Conservation (phyloP, 2,888 invertebrate genomes). For the Stictocephala bisonia region DNA sequence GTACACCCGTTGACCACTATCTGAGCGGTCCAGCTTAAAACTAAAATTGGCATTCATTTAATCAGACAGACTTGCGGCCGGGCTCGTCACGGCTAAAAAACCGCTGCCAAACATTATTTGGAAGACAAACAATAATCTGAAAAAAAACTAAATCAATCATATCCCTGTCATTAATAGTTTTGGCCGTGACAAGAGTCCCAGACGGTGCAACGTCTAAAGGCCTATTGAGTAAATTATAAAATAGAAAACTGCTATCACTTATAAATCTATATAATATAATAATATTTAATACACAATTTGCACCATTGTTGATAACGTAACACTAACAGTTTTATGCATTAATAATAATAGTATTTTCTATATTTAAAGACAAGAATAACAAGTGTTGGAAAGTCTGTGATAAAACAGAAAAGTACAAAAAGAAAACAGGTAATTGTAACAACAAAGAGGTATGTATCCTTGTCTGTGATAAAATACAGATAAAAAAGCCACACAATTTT, state of each 20-base stretch:
- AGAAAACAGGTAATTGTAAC: slow-evolving; percentile 33
- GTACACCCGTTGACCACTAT: slow-evolving; percentile 19
- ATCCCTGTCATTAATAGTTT: slow-evolving; percentile 12
- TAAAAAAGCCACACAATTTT: slow-evolving; percentile 50
- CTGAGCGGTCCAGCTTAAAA: slow-evolving; percentile 29
- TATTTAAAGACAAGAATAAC: slow-evolving; percentile 34
- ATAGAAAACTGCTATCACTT: slow-evolving; percentile 39
- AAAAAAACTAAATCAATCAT: slow-evolving; percentile 9
- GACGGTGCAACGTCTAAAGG: slow-evolving; percentile 25
- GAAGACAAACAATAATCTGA: slow-evolving; percentile 44
- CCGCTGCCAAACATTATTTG: slow-evolving; percentile 33
- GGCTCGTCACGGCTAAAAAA: neutral
- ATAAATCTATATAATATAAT: slow-evolving; percentile 47
- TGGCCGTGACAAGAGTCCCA: neutral
- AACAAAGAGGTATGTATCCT: slow-evolving; percentile 41
- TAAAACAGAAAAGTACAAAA: slow-evolving; percentile 35
- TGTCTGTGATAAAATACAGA: slow-evolving; percentile 35
- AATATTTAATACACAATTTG: slow-evolving; percentile 44
- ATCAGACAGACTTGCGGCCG: slow-evolving; percentile 38
- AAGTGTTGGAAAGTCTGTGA: slow-evolving; percentile 27
- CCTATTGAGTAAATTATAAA: slow-evolving; percentile 42
- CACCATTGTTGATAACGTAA: slow-evolving; percentile 46
- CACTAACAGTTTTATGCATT: slow-evolving; percentile 43
- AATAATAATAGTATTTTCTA: slow-evolving; percentile 41
- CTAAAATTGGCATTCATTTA: slow-evolving; percentile 47